phyloP scores from a whole-genome alignment of 2,888 invertebrate genomes.

The Tipula confusa region DNA sequence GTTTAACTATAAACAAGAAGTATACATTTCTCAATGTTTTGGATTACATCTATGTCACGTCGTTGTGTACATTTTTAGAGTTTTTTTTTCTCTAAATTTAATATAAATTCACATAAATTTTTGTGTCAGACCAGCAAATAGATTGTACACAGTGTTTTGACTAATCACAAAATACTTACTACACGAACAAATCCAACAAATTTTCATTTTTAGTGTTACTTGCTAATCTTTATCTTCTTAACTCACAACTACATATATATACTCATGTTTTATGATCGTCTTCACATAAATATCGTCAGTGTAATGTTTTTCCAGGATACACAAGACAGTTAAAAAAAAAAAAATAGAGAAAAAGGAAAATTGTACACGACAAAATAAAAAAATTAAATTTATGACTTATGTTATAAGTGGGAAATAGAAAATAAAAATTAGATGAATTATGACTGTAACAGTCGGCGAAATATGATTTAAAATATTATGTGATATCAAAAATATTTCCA shows the following conservation, averaged over 20 bases:
- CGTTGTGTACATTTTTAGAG: background rate
- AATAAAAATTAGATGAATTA: slow-evolving; percentile 25
- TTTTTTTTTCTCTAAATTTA: background rate
- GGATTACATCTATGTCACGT: slow-evolving; percentile 25
- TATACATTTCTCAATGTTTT: background rate
- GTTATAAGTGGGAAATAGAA: slow-evolving; percentile 14
- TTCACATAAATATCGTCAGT: background rate
- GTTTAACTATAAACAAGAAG: background rate
- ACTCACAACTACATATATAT: background rate
- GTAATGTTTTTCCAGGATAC: background rate
- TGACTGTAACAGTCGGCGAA: background rate
- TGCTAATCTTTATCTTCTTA: background rate
- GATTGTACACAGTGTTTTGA: background rate
- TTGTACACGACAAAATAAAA: slow-evolving; percentile 25
- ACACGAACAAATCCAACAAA: background rate
- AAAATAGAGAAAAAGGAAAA: background rate
- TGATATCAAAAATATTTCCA: background rate
- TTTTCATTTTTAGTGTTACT: background rate
- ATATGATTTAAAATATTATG: background rate
- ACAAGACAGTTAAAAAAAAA: background rate
- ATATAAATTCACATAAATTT: background rate
- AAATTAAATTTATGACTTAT: slow-evolving; percentile 9
- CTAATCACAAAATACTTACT: background rate
- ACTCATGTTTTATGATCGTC: slow-evolving; percentile 1
- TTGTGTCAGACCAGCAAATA: background rate